Conservation (phyloP, 2,888 invertebrate genomes). For the Agrilus cyanescens region DNA sequence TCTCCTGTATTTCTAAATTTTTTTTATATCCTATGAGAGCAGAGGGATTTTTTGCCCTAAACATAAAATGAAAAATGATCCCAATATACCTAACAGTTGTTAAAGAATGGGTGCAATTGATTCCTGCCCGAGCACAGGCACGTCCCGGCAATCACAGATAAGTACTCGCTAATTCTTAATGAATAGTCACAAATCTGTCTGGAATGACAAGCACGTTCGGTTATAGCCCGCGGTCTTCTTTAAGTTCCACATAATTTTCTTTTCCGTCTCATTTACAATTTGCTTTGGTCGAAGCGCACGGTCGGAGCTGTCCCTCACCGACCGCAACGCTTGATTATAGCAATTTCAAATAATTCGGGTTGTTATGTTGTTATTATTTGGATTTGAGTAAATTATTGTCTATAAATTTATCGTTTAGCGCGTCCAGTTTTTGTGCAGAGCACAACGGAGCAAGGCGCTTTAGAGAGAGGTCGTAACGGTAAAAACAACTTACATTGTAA, state of each 20-base stretch:
- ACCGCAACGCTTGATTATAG: slow-evolving; percentile 36
- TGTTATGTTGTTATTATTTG: slow-evolving; percentile 34
- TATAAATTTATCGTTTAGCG: slow-evolving; percentile 35
- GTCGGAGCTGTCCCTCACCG: slow-evolving; percentile 31
- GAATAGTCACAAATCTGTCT: slow-evolving; percentile 39
- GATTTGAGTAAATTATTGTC: slow-evolving; percentile 33
- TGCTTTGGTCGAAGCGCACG: slow-evolving; percentile 30
- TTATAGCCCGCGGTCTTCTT: slow-evolving; percentile 12
- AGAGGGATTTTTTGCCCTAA: too few relatives aligned
- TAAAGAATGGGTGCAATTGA: too few relatives aligned
- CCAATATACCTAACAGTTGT: too few relatives aligned
- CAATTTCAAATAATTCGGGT: slow-evolving; percentile 36
- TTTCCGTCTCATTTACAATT: slow-evolving; percentile 34
- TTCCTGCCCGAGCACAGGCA: too few relatives aligned
- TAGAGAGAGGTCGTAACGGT: too few relatives aligned
- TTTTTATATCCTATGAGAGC: too few relatives aligned
- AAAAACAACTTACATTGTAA: too few relatives aligned
- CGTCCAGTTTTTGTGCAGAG: slow-evolving; percentile 5
- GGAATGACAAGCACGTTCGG: slow-evolving; percentile 34
- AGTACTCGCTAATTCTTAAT: slow-evolving; percentile 41
- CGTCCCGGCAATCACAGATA: too few relatives aligned
- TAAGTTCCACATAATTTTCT: slow-evolving; percentile 27
- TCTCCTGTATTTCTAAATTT: too few relatives aligned
- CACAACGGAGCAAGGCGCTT: too few relatives aligned
- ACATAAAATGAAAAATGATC: too few relatives aligned